Conservation (phyloP, 2,113 vertebrate genomes). For the Salminus brasiliensis region DNA sequence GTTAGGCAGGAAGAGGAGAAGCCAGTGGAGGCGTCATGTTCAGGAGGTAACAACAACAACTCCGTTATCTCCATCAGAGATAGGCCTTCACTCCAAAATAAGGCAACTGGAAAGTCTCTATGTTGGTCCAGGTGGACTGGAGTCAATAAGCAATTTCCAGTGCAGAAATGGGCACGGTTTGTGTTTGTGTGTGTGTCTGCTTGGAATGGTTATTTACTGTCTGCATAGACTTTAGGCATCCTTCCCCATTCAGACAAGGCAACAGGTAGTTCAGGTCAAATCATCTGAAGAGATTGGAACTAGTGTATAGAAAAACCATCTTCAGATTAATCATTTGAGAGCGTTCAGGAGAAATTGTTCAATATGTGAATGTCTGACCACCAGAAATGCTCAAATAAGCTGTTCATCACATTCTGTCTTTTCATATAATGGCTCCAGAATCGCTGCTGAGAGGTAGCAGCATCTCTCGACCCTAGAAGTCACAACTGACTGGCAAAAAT, state of each 20-base stretch:
- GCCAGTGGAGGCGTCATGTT: conserved; percentile 34
- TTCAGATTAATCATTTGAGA: background rate
- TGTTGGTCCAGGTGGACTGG: background rate
- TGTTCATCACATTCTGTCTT: too few relatives aligned
- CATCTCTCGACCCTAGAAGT: too few relatives aligned
- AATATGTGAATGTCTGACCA: too few relatives aligned
- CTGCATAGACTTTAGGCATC: background rate
- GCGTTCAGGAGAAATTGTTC: background rate
- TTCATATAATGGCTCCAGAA: too few relatives aligned
- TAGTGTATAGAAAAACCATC: background rate
- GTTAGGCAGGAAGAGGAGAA: conserved; percentile 57
- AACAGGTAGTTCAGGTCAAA: background rate
- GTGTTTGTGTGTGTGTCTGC: background rate
- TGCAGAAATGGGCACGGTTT: background rate
- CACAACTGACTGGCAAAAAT: too few relatives aligned
- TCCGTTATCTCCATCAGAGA: conserved; percentile 1
- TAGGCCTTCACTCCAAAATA: background rate
- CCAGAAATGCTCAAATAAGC: too few relatives aligned
- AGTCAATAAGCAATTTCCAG: conserved; percentile 30
- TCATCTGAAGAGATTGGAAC: background rate
- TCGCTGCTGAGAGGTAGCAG: too few relatives aligned
- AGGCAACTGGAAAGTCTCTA: background rate
- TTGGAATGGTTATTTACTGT: background rate
- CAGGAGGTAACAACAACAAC: conserved; percentile 60
- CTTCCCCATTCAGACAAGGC: background rate